Base-by-base conservation (phyloP, 2,797 vertebrate species). In the Macropodus opercularis region DNA sequence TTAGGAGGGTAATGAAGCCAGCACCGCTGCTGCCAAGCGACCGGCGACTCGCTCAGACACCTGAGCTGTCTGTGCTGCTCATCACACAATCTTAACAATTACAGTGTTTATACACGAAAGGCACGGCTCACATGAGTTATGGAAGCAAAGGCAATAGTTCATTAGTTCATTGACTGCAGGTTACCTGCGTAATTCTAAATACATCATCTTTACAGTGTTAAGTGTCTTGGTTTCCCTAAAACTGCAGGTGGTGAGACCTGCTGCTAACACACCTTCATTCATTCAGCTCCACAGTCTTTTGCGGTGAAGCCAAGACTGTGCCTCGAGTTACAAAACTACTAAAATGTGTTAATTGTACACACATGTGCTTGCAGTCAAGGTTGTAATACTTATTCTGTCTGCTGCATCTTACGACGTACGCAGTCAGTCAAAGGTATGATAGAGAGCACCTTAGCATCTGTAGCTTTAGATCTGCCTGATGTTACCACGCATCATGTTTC, bases 1-100 rank as follows among this genome's bases (percentile, higher is more conserved):
- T 90, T 91, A 89, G 85, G 86, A 79, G 80, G 74, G 83, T 90
- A 91, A 90, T 89, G 88, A 91, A 89, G 79, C 88, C 55, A 79
- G 81, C 63, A 57, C 70, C 36, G 39, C 78, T 62, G 85, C 88
- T 83, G 83, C 89, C 75, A 85, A 83, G 87, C 85, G 88, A 89
- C 86, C 81, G 74, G 62, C 74, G 80, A 87, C 72, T 77, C 70
- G 71, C 69, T 41, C 65, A 60, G 38, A 60, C 66, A 48, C 29
- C 44, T 19, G 13, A 52, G 31, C 46, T 40, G 51, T 62, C 40
- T 35, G 43, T 52, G 54, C 49, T 52, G 34, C 67, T 77, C 54
- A 60, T 63, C 53, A 64, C 50, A 70, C 44, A 60, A 53, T 69
- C 59, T 56, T 58, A 40, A 41, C 55, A 63, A 61, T 76, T 77